These are phyloP conservation scores for Lepidocyrtinus sp. DNA, from an alignment of 2,888 invertebrate species.

Conservation along the genomic window DNA sequence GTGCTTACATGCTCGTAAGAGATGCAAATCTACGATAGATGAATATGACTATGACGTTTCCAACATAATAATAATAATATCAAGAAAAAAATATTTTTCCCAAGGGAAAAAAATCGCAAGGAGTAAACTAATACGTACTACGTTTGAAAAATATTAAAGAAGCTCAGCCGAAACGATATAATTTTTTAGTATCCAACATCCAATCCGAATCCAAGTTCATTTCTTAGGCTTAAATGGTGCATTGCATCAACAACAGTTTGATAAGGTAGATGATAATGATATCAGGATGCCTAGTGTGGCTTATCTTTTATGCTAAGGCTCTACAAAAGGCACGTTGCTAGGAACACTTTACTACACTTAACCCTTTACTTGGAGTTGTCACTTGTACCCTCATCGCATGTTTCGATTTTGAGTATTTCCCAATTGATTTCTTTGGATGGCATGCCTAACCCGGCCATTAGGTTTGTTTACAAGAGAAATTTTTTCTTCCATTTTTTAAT, in stretches of 20 bases:
- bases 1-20: not conserved
- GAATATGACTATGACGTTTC: not conserved
- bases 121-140: slow-evolving; percentile 45
- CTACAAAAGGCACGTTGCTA: too few relatives aligned
- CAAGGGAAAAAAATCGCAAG: slow-evolving; percentile 54
- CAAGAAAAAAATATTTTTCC: slow-evolving; percentile 52
- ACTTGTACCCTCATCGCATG: too few relatives aligned
- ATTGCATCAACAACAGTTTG: not conserved
- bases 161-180: not conserved
- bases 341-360: too few relatives aligned
- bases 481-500: not conserved
- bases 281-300: too few relatives aligned
- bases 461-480: too few relatives aligned
- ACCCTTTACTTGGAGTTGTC: too few relatives aligned
- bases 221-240: too few relatives aligned
- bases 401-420: too few relatives aligned
- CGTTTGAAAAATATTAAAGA: slow-evolving; percentile 21
- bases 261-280: too few relatives aligned
- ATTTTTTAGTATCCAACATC: not conserved
- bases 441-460: too few relatives aligned
- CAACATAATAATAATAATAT: slow-evolving; percentile 52
- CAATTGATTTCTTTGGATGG: too few relatives aligned
- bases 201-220: not conserved
- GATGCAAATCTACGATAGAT: slow-evolving; percentile 4
- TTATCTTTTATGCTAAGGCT: too few relatives aligned